Evolutionary conservation across 35 echinoderm and acorn worm genomes (phyloP).

Genomic region (Ophioderma brevispina): DNA sequence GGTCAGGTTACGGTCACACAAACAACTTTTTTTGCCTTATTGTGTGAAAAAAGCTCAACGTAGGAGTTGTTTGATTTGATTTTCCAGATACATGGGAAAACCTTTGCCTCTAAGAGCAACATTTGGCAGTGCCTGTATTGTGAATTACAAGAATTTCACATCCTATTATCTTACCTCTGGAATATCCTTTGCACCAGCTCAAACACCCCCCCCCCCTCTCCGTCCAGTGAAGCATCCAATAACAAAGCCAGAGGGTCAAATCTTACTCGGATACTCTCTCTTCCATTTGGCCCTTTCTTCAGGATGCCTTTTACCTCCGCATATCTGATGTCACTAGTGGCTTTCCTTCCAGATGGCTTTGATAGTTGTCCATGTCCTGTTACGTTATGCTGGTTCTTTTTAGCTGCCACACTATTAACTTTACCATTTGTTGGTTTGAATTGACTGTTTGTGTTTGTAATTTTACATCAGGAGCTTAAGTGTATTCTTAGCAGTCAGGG

Average conservation of each 20-base stretch:
- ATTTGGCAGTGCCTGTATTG: too few relatives aligned
- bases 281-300: slow-evolving; percentile 62
- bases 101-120: too few relatives aligned
- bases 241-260: slow-evolving; percentile 97
- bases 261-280: slow-evolving; percentile 68
- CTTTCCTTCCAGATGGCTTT: slow-evolving; percentile 8
- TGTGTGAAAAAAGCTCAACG: too few relatives aligned
- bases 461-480: background rate
- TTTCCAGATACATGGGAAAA: too few relatives aligned
- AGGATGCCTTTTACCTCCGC: slow-evolving; percentile 69
- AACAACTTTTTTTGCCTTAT: too few relatives aligned
- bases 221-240: slow-evolving; percentile 93
- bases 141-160: too few relatives aligned
- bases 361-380: slow-evolving; percentile 3
- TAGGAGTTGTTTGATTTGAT: too few relatives aligned
- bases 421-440: background rate
- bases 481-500: background rate
- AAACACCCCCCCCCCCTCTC: too few relatives aligned
- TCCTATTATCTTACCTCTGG: slow-evolving; percentile 90
- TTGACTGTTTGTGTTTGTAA: background rate
- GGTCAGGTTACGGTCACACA: too few relatives aligned
- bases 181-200: slow-evolving; percentile 89
- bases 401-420: too few relatives aligned
- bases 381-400: background rate
- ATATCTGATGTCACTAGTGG: background rate